Conservation (phyloP, 2,113 vertebrate genomes). For the human (Homo sapiens) region DNA sequence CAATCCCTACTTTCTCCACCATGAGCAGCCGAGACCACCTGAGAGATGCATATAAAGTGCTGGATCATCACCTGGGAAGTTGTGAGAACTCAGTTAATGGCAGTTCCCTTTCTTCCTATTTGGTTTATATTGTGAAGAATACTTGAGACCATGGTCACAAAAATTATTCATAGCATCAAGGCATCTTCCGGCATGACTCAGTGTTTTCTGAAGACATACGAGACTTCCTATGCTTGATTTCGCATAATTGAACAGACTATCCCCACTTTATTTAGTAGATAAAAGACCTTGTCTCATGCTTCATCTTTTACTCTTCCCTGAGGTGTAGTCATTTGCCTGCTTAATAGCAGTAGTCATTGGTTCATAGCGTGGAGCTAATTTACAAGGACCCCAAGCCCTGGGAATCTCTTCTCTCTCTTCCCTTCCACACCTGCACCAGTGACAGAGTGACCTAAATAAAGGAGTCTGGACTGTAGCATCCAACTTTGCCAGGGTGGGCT, state of each 20-base stretch:
- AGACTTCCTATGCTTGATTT: background rate
- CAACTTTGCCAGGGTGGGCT: background rate
- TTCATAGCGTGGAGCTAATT: background rate
- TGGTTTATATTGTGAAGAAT: background rate
- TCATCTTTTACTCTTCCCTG: background rate
- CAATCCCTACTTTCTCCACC: background rate
- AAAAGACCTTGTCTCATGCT: background rate
- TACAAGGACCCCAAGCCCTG: background rate
- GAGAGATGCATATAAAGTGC: background rate
- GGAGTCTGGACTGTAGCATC: background rate
- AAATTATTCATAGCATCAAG: background rate
- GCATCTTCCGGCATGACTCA: background rate
- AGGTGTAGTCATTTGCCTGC: background rate
- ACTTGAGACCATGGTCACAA: background rate
- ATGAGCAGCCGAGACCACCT: background rate
- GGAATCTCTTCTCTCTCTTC: background rate
- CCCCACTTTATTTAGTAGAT: background rate
- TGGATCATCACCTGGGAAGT: background rate
- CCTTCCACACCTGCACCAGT: background rate
- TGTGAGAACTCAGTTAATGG: no score
- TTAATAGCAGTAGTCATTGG: background rate
- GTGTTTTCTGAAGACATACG: background rate
- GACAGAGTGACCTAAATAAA: background rate
- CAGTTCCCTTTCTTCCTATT: background rate
- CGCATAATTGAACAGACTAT: background rate